Base-by-base conservation (phyloP, 2,888 invertebrate species). In the Kuschelorhynchus macadamiae region DNA sequence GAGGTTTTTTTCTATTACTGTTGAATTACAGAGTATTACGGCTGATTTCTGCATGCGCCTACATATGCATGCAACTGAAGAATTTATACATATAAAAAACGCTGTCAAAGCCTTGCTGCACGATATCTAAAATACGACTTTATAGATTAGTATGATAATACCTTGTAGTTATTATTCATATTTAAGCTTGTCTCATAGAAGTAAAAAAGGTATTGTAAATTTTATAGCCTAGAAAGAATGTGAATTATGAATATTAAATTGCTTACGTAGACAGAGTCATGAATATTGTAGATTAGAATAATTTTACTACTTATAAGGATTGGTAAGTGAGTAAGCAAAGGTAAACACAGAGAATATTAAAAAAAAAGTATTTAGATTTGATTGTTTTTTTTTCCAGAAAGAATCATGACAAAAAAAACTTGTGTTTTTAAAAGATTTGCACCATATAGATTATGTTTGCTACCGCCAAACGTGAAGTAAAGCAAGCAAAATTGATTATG, bases 71-170 rank as follows among this genome's bases (percentile, higher is more conserved):
- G 69, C 69, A 64, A 69, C 60, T 64, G 53, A 39, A 47, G 60
- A 69, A 60, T 69, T 59, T 65, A 63, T 65, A 50, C 33, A 49
- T 41, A 67, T 60, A 50, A 61, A 53, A 16, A 20, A 18, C 42
- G 56, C 32, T 53, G 57, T 52, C 66, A 53, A 64, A 42, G 64
- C 52, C 52, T 68, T 39, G 46, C 50, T 64, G 69, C 69, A 69
- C 69, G 69, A 55, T 47, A 64, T 56, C 36, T 69, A 41, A 69
- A 52, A 60, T 64, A 64, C 47, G 60, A 53, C 49, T 53, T 55
- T 56, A 47, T 33, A 49, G 59, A 69, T 64, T 59, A 60, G 60
- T 41, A 12, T 53, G 44, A 33, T 59, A 62, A 44, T 25, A 36
- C 33, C 41, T 55, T 42, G 32, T 59, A 60, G 66, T 67, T 67